Percentiles rank a stretch among this genome's conserved stretches.
phyloP scores from a whole-genome alignment of 2,888 invertebrate species.

The Calliscelio sp. region DNA sequence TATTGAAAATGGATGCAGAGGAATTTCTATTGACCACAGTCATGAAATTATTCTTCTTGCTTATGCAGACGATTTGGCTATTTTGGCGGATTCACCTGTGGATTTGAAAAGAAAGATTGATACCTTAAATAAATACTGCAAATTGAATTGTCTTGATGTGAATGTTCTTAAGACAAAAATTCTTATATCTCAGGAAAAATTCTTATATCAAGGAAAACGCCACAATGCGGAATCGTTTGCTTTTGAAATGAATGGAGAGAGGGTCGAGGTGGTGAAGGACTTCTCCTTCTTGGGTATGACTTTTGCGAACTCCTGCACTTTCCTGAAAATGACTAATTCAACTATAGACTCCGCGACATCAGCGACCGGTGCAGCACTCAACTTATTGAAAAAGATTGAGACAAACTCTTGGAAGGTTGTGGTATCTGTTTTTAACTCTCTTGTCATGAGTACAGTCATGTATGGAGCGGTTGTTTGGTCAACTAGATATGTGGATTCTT shows the following conservation, averaged over 20 bases:
- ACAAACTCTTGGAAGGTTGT: neutral
- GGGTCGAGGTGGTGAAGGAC: neutral
- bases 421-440: neutral
- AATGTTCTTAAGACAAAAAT: neutral
- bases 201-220: neutral
- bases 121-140: neutral
- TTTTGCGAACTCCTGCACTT: neutral
- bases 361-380: neutral
- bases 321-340: neutral
- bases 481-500: too few species aligned
- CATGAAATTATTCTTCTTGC: neutral
- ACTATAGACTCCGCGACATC: neutral
- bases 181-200: neutral
- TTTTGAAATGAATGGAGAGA: neutral
- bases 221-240: neutral
- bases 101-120: neutral
- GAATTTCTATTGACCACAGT: neutral
- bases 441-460: constrained; percentile 5
- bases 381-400: neutral
- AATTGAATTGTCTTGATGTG: neutral
- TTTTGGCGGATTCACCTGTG: neutral
- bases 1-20: neutral
- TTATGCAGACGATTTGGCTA: neutral
- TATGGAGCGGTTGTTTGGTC: neutral
- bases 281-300: neutral